Conservation (phyloP, 2,797 vertebrate genomes). For the Heliangelus exortis region DNA sequence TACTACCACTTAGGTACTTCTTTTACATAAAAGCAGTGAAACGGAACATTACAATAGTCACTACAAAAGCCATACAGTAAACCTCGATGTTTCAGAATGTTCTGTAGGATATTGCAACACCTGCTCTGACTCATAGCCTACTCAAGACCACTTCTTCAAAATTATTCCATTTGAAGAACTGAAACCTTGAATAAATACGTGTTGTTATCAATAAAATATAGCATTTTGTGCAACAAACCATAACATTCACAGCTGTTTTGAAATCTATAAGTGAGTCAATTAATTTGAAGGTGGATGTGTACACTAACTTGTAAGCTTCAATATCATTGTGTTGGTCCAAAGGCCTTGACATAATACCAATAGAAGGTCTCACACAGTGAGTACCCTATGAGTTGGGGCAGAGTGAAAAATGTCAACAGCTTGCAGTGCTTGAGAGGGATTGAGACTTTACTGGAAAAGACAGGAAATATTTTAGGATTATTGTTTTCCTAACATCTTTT, state of each 20-base stretch:
- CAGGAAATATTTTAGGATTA: not conserved
- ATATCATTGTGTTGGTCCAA: not conserved
- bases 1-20: not conserved
- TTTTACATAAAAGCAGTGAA: not conserved
- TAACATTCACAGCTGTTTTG: not conserved
- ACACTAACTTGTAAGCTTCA: not conserved
- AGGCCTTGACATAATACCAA: not conserved
- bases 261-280: not conserved
- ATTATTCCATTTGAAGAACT: not conserved
- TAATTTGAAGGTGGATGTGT: not conserved
- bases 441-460: not conserved
- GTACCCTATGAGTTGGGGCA: not conserved
- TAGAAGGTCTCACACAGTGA: not conserved
- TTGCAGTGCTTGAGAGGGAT: not conserved
- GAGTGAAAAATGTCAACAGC: not conserved
- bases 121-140: not conserved
- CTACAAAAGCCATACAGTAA: not conserved
- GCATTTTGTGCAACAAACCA: not conserved
- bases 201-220: not conserved
- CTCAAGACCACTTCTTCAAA: not conserved
- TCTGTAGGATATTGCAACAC: not conserved
- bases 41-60: not conserved
- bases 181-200: not conserved
- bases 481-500: not conserved
- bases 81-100: not conserved